Evolutionary conservation across 2,797 vertebrate species (phyloP), one percentile per base, ranked within the genome.

Genomic region (Mus minutoides): DNA sequence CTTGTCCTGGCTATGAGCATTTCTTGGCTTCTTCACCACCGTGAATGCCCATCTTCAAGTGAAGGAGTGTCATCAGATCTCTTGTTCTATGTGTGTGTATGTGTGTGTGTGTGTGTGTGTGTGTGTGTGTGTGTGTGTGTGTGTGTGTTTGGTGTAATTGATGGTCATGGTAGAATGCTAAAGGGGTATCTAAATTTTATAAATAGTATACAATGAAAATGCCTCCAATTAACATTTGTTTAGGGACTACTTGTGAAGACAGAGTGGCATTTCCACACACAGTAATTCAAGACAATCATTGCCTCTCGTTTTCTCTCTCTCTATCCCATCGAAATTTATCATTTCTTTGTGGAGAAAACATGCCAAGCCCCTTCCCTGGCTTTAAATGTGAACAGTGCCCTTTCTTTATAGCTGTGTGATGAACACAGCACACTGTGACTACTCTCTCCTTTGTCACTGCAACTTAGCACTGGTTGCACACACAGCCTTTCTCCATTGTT

Each of bases 351-450:
- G 60, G n/a, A 26, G 40, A 54, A 54, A 69, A 26, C n/a, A 34
- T 11, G 14, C 34, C 26, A 62, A 49, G 1, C 34, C 21, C 29
- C 34, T 54, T 46, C 24, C 34, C 49, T 71, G 52, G 13, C 24
- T 79, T 46, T 69, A 21, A 71, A 19, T 67, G 34, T 11, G 21
- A 31, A 43, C n/a, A n/a, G 13, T 34, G 49, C 1, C 14, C 17
- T 46, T n/a, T 62, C 5, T 10, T 24, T 52, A 3, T 19, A 78
- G 46, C 7, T 2, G 4, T 26, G 8, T 19, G 37, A 10, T 5
- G 19, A 4, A 1, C 13, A 62, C 1, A 29, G 46, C n/a, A 12
- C 6, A 4, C 21, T 5, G 60, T 13, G n/a, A 12, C 14, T 29
- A 13, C 60, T 56, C 64, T 67, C 26, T 69, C 17, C 3, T 43